These are phyloP conservation scores for Opisthograptis luteolata DNA, from an alignment of 2,888 invertebrate species.

Conservation along the genomic window DNA sequence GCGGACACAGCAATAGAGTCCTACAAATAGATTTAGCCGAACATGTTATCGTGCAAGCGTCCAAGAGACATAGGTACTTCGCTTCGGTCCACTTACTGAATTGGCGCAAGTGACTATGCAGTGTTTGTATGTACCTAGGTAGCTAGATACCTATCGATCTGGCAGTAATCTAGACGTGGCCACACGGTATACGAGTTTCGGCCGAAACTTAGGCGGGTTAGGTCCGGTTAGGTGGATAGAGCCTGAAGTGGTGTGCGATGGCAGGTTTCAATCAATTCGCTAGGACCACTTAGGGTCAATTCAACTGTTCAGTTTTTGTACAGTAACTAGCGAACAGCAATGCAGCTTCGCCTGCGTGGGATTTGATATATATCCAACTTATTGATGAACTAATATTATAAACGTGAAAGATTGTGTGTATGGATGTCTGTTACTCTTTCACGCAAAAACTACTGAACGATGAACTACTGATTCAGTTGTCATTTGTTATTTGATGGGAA, in stretches of 20 bases:
- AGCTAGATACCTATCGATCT: background rate
- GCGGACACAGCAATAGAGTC: too few species aligned
- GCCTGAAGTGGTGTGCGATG: constrained; percentile 5
- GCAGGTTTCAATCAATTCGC: constrained; percentile 16
- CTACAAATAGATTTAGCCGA: too few species aligned
- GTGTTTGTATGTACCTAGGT: background rate
- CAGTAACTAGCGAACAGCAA: background rate
- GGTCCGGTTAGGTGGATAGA: constrained; percentile 1
- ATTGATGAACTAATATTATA: too few species aligned
- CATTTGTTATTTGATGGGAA: background rate
- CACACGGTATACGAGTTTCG: too few species aligned
- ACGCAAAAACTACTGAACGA: too few species aligned
- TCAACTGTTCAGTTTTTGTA: background rate
- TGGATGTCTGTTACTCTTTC: too few species aligned
- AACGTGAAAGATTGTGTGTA: too few species aligned
- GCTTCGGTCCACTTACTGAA: constrained; percentile 1
- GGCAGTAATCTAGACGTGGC: too few species aligned
- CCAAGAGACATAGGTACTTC: too few species aligned
- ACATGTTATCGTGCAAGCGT: background rate
- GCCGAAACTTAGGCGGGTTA: background rate
- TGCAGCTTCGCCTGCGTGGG: too few species aligned
- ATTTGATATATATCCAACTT: too few species aligned
- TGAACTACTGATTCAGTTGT: background rate
- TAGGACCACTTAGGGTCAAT: background rate
- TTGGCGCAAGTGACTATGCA: background rate